Base-by-base conservation (phyloP, 2,888 invertebrate genomes). In the Mylabris sibirica region DNA sequence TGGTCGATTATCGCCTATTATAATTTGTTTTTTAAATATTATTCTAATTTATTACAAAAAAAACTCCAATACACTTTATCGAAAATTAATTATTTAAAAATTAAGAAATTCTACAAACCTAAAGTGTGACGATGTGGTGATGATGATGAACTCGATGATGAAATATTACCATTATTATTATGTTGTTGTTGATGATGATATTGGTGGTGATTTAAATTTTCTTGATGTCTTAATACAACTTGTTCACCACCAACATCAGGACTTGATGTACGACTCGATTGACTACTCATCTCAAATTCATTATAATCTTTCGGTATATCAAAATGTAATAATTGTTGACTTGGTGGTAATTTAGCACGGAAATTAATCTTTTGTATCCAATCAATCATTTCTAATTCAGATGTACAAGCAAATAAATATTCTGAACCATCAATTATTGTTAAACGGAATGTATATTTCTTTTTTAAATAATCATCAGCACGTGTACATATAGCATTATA, bases 401-500 rank as follows among this genome's bases (percentile, higher is more conserved):
- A 90, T 8, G 89, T 86, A 62, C 95, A 93, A 59, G 94, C 90
- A 85, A 99, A 96, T 72, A 99, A 87, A 86, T 93, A 98, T 86
- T 98, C 97, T 0, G 98, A 94, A 1, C 96, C 96, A 84, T 99
- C 99, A 0, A 92, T 92, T 75, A 96, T 89, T 63, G 90, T 89
- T 68, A 99, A 86, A 59, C 98, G 90, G 88, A 97, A 97, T 38
- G 98, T 97, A 82, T 97, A 89, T 81, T 97, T 96, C 81, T 96
- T 92, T 85, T 99, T 99, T 14, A 95, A 96, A 86, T 99, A 99
- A 86, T 99, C 97, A 34, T 92, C 91, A 1, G 98, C 98, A 9
- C 93, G 90, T 66, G 91, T 91, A 83, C 97, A 98, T 57, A 89
- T 88, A 0, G 97, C 96, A 68, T 91, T 90, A 53, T 91, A 86